Evolutionary conservation across 2,113 vertebrate species (phyloP), one percentile per base, ranked within the genome.

Genomic region (Jaculus jaculus): DNA sequence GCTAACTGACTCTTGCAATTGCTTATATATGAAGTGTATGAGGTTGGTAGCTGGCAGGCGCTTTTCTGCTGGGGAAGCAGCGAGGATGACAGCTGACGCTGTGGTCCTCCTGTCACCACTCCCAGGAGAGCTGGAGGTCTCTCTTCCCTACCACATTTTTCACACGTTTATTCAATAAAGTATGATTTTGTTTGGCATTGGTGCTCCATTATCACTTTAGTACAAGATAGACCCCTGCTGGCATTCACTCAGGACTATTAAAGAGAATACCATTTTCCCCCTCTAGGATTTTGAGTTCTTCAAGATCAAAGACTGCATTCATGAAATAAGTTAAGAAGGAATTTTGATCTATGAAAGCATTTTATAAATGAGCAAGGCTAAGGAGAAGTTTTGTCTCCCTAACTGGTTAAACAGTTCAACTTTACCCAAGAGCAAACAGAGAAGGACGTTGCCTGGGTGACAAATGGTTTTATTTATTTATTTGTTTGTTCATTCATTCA

Each of bases 191-290:
- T 2, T 4, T 42, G 80, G 34, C n/a, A n/a, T 3, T 34, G 65
- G 61, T 20, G 26, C 60, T 0, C 0, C 0, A 0, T 1, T 1
- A 3, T 8, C 6, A 0, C 61, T 39, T 77, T 24, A 17, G 23
- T 2, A 16, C 9, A 4, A 68, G 42, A 21, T 0, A 2, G 9
- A 30, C 0, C 13, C 71, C 54, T 39, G 20, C 23, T 39, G 10
- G 26, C 32, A 4, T 2, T 12, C 54, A 69, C 2, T 34, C 63
- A 47, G 18, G 39, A 51, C 21, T 5, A 3, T 16, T 8, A 60
- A 0, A 20, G 28, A 54, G 61, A 63, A 7, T 0, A 30, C 42
- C 89, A 26, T 23, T 42, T 24, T 39, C 12, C 34, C 21, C 17
- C 0, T 17, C 21, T 23, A 4, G 75, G 11, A 24, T 80, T 60